Evolutionary conservation across 2,888 invertebrate genomes (phyloP), one percentile per base, ranked within the genome.

Genomic region (Lasius fuliginosus): DNA sequence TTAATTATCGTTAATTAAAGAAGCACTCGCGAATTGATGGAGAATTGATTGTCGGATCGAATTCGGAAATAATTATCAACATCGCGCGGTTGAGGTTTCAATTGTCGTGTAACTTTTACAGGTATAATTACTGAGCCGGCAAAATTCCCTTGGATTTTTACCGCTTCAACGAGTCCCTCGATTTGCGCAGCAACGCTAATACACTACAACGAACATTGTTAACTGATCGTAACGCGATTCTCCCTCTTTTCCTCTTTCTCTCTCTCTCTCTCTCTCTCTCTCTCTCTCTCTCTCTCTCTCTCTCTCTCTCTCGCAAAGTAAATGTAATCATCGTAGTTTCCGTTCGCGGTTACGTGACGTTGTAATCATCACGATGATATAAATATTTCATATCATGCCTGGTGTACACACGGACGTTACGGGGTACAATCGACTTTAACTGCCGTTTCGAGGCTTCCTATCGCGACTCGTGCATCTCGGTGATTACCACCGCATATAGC

Each of bases 391-490:
- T 90, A 75, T 40, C 83, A 49, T 23, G n/a, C 79, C 40, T 42
- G 74, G 36, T 15, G 27, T 82, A 30, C 69, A 36, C 56, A 73
- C 60, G 83, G 75, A 84, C 73, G 89, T 90, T 83, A 90, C 87
- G 87, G n/a, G n/a, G 85, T 84, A 81, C 89, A 87, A 87, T 89
- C 88, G 88, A 88, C 83, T 90, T 90, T 90, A 87, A 91, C 87
- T 86, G 90, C 68, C 88, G 83, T 86, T 88, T 85, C 83, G 88
- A 85, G 85, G 82, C 30, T 69, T 58, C 65, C 46, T 92, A 92
- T 93, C 93, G 82, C 56, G 62, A 33, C 83, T 90, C 93, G 92
- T 92, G 91, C 90, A 93, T 93, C 92, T 90, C 81, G 23, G 49
- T 87, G 88, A 92, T 91, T 91, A 89, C 86, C 60, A 69, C 74